phyloP scores from a whole-genome alignment of 2,113 vertebrate species.

The Menidia beryllina region DNA sequence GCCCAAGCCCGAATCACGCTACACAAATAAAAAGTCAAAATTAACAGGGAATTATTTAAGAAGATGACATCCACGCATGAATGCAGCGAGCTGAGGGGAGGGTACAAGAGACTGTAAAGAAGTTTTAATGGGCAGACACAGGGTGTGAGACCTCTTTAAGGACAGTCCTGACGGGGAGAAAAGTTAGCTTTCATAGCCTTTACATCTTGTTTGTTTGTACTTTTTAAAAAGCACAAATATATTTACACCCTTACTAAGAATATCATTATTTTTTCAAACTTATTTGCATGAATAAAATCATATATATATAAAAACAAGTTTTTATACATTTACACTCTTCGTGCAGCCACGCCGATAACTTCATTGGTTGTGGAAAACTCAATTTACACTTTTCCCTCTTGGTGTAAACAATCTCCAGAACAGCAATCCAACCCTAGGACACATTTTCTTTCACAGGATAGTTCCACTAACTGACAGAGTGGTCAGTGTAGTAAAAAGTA shows the following conservation, averaged over 20 bases:
- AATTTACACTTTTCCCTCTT: neutral
- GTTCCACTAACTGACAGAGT: neutral
- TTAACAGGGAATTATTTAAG: slow-evolving; percentile 3
- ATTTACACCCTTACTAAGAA: slow-evolving; percentile 27
- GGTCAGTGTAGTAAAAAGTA: slow-evolving; percentile 3
- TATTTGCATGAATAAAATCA: neutral
- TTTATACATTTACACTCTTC: neutral
- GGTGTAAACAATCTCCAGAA: neutral
- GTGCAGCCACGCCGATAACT: neutral
- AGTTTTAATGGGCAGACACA: slow-evolving; percentile 14
- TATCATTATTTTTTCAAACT: slow-evolving; percentile 16
- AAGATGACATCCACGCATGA: slow-evolving; percentile 20
- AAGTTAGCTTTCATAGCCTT: slow-evolving; percentile 26
- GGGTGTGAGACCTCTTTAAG: slow-evolving; percentile 16
- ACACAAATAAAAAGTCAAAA: slow-evolving; percentile 1
- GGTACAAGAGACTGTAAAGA: slow-evolving; percentile 12
- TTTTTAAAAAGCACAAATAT: slow-evolving; percentile 30
- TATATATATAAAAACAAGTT: neutral
- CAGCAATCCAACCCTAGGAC: neutral
- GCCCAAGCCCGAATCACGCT: neutral
- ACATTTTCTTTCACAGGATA: neutral
- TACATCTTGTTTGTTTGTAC: neutral
- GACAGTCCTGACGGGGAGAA: slow-evolving; percentile 22
- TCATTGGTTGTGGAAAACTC: neutral
- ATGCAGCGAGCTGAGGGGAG: neutral